These are phyloP conservation scores for Rhinolophus sinicus DNA, from an alignment of 2,113 vertebrate genomes.

Conservation along the genomic window DNA sequence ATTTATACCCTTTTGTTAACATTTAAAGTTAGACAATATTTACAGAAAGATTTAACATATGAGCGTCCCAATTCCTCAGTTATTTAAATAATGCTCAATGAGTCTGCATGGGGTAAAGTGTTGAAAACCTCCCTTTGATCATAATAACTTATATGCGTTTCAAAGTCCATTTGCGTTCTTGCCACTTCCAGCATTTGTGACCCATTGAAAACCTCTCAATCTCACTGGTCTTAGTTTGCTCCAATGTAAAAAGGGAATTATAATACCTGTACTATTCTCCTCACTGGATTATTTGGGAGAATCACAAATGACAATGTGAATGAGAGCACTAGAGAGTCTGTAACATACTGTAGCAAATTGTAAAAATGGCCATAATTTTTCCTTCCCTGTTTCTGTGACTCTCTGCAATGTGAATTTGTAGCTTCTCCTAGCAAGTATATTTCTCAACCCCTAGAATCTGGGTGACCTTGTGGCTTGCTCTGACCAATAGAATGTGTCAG, in stretches of 20 bases:
- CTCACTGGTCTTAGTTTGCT: neutral
- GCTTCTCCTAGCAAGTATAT: neutral
- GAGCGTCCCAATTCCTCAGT: neutral
- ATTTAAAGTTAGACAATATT: conserved; percentile 10
- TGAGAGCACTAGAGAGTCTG: neutral
- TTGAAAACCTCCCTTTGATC: neutral
- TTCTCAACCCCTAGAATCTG: neutral
- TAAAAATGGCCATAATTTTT: neutral
- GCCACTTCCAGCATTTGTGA: neutral
- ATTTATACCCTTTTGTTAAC: neutral
- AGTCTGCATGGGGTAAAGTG: neutral
- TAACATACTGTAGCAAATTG: neutral
- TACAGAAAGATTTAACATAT: conserved; percentile 9
- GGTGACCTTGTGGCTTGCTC: neutral
- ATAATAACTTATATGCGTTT: neutral
- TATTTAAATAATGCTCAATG: neutral
- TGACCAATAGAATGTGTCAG: neutral
- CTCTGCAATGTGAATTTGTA: neutral
- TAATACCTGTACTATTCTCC: neutral
- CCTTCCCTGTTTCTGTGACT: neutral
- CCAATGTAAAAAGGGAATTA: neutral
- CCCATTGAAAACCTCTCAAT: neutral
- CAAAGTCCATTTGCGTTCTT: neutral
- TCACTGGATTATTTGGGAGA: neutral
- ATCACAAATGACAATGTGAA: neutral